These are phyloP conservation scores for Formica selysi DNA, from an alignment of 1,140 invertebrate species.

Conservation along the genomic window DNA sequence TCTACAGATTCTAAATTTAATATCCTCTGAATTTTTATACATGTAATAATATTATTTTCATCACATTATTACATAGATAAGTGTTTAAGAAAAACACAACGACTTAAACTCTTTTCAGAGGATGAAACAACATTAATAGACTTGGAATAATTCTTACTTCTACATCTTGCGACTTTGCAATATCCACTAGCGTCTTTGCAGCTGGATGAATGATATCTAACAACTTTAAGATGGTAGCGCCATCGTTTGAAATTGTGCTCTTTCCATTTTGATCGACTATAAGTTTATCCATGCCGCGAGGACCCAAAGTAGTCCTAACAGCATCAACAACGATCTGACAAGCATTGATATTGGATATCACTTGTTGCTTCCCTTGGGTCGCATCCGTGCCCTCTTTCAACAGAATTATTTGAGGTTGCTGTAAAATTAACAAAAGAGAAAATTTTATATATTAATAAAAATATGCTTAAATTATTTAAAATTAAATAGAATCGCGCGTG, in stretches of 20 bases:
- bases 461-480: conserved; percentile 4
- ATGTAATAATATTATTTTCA: conserved; percentile 34
- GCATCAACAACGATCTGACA: conserved; percentile 98
- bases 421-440: conserved; percentile 76
- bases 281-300: conserved; percentile 99
- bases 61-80: conserved; percentile 12
- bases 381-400: conserved; percentile 99
- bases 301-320: conserved; percentile 98
- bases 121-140: background rate
- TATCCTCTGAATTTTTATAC: conserved; percentile 71
- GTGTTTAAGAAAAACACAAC: background rate
- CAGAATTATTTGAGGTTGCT: conserved; percentile 99
- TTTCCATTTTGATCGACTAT: conserved; percentile 96
- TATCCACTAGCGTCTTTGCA: conserved; percentile 98
- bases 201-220: conserved; percentile 99
- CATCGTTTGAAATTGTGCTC: conserved; percentile 99
- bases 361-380: conserved; percentile 97
- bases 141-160: conserved; percentile 90
- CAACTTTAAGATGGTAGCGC: conserved; percentile 99
- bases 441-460: conserved; percentile 30
- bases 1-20: conserved; percentile 75
- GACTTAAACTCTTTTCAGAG: conserved; percentile 15
- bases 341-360: conserved; percentile 99
- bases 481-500: background rate
- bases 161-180: conserved; percentile 99